These are phyloP conservation scores for Venturia canescens DNA, from an alignment of 1,140 invertebrate species.

Conservation along the genomic window DNA sequence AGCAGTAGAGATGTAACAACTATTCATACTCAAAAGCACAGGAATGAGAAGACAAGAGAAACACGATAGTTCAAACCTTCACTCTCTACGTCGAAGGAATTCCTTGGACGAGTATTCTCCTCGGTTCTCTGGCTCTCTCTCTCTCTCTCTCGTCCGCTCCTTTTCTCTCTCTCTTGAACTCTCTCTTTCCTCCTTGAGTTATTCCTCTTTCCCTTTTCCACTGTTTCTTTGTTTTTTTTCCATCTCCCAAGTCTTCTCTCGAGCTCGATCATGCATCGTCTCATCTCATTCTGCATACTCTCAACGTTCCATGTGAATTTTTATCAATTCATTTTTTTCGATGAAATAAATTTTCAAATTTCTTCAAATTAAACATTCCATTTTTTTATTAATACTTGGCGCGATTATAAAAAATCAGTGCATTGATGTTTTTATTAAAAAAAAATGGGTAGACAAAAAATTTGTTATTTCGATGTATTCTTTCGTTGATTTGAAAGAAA, in stretches of 20 bases:
- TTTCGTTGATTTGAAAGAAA: too few relatives aligned
- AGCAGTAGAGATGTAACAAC: conserved; percentile 10
- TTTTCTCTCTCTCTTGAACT: not conserved
- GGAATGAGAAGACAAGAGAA: not conserved
- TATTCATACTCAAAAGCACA: not conserved
- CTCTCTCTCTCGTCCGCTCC: not conserved
- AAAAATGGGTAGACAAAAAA: too few relatives aligned
- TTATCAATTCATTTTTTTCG: too few relatives aligned
- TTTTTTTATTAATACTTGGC: too few relatives aligned
- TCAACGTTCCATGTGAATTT: too few relatives aligned
- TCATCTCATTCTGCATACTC: not conserved
- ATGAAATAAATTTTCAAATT: too few relatives aligned
- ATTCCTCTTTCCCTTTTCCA: too few relatives aligned
- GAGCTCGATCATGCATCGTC: not conserved
- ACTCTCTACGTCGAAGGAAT: conserved; percentile 8
- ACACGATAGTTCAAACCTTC: conserved; percentile 20
- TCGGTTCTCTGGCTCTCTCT: not conserved
- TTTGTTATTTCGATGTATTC: too few relatives aligned
- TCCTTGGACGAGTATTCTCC: conserved; percentile 1
- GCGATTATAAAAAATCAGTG: too few relatives aligned
- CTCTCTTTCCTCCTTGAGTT: not conserved
- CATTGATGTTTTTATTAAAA: too few relatives aligned
- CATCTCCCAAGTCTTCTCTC: not conserved
- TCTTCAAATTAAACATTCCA: too few relatives aligned
- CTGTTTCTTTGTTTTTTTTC: not conserved